Evolutionary conservation across 1,140 invertebrate genomes (phyloP).

Genomic region (Drosophila micromelanica): DNA sequence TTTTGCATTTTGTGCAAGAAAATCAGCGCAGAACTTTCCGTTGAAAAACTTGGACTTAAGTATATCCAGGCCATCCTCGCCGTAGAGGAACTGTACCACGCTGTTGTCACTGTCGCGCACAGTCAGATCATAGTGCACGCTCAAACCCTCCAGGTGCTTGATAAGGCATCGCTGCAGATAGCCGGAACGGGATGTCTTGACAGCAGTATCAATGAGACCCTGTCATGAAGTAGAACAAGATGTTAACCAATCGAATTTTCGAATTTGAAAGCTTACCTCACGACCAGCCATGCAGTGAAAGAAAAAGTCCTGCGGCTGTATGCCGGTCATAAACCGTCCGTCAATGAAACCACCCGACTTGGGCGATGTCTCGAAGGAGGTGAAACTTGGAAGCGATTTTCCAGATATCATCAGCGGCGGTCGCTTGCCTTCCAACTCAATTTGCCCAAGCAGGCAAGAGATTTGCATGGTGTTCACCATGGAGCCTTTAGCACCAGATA

Average conservation of each 20-base stretch:
- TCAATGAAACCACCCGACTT: constrained; percentile 98
- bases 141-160: constrained; percentile 98
- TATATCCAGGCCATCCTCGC: constrained; percentile 98
- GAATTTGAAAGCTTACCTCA: constrained; percentile 87
- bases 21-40: constrained; percentile 89
- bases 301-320: constrained; percentile 98
- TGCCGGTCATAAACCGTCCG: constrained; percentile 98
- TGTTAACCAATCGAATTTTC: neutral
- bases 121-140: constrained; percentile 95
- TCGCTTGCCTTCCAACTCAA: constrained; percentile 98
- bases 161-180: constrained; percentile 99
- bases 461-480: constrained; percentile 99
- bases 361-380: constrained; percentile 95
- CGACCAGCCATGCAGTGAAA: constrained; percentile 99
- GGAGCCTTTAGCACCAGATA: constrained; percentile 99
- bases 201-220: constrained; percentile 93
- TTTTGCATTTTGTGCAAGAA: constrained; percentile 91
- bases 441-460: constrained; percentile 98
- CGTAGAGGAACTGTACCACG: constrained; percentile 98
- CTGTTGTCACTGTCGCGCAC: constrained; percentile 97
- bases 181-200: constrained; percentile 97
- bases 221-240: constrained; percentile 12
- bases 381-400: constrained; percentile 96
- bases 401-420: constrained; percentile 97
- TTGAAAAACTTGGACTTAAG: constrained; percentile 94